These are phyloP conservation scores for Brachyistius frenatus DNA, from an alignment of 2,113 vertebrate genomes.

Conservation along the genomic window DNA sequence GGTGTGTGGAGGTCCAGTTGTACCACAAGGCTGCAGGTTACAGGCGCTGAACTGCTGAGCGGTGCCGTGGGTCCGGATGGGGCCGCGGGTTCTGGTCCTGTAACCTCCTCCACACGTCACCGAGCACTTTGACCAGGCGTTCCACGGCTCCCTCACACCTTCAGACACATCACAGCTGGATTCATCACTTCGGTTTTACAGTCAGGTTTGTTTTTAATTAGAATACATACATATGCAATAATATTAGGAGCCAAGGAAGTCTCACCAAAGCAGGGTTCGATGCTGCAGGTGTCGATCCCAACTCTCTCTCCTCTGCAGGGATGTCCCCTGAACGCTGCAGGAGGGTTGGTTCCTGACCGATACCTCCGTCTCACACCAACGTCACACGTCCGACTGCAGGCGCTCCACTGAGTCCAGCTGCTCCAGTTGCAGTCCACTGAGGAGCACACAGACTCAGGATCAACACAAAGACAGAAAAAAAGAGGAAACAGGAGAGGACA, in stretches of 20 bases:
- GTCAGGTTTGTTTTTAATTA: background rate
- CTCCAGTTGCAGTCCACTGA: slow-evolving; percentile 92
- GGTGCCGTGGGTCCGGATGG: slow-evolving; percentile 73
- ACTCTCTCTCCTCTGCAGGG: slow-evolving; percentile 84
- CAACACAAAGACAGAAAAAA: background rate
- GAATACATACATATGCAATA: background rate
- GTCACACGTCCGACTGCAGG: slow-evolving; percentile 88
- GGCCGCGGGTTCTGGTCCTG: slow-evolving; percentile 84
- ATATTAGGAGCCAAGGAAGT: background rate
- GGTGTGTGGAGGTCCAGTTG: slow-evolving; percentile 15
- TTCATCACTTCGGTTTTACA: background rate
- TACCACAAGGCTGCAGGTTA: slow-evolving; percentile 89
- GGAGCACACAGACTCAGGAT: background rate
- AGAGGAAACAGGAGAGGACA: background rate
- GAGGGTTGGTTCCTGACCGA: slow-evolving; percentile 83
- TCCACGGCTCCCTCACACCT: slow-evolving; percentile 83
- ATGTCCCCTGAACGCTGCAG: slow-evolving; percentile 80
- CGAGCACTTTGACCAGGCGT: slow-evolving; percentile 87
- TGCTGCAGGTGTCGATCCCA: slow-evolving; percentile 88
- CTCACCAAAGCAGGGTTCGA: slow-evolving; percentile 86
- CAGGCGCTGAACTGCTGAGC: slow-evolving; percentile 89
- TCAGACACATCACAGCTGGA: slow-evolving; percentile 14
- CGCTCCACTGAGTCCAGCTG: slow-evolving; percentile 88
- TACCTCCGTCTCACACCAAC: slow-evolving; percentile 87
- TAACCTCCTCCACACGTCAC: slow-evolving; percentile 91